phyloP scores from a whole-genome alignment of 2,113 vertebrate species.

The Triplophysa rosa region DNA sequence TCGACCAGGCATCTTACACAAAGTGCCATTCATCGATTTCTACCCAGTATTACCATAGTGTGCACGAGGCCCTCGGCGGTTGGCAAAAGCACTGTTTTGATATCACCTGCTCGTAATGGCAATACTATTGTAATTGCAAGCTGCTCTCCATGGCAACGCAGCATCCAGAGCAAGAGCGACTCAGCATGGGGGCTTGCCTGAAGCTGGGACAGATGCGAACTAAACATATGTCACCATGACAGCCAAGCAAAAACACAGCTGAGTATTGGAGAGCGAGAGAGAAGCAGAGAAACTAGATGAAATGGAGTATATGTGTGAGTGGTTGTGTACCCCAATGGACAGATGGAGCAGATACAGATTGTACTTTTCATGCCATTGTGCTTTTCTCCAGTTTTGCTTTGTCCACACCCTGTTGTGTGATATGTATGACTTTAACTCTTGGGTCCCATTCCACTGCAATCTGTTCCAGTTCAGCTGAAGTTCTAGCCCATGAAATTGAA shows the following conservation, averaged over 20 bases:
- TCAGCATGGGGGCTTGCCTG: constrained; percentile 37
- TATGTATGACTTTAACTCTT: constrained; percentile 44
- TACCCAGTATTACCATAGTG: constrained; percentile 5
- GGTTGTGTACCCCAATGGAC: background rate
- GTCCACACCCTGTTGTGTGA: constrained; percentile 25
- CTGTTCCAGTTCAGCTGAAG: constrained; percentile 55
- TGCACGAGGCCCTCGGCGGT: constrained; percentile 10
- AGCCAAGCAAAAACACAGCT: constrained; percentile 42
- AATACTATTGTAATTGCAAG: constrained; percentile 50
- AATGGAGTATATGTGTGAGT: background rate
- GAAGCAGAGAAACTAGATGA: background rate
- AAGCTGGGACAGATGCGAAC: constrained; percentile 44
- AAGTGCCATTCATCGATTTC: constrained; percentile 21
- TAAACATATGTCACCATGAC: constrained; percentile 59
- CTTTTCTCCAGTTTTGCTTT: constrained; percentile 5
- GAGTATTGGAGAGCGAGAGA: background rate
- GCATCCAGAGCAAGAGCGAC: constrained; percentile 50
- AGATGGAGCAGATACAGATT: constrained; percentile 16
- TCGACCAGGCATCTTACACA: background rate
- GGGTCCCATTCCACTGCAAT: constrained; percentile 48
- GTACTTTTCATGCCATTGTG: constrained; percentile 33
- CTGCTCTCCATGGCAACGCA: constrained; percentile 64
- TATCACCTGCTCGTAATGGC: constrained; percentile 56
- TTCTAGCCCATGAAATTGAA: constrained; percentile 54
- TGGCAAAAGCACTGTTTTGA: constrained; percentile 38